Conservation (phyloP, 2,797 vertebrate species). For the Neosalanx taihuensis region DNA sequence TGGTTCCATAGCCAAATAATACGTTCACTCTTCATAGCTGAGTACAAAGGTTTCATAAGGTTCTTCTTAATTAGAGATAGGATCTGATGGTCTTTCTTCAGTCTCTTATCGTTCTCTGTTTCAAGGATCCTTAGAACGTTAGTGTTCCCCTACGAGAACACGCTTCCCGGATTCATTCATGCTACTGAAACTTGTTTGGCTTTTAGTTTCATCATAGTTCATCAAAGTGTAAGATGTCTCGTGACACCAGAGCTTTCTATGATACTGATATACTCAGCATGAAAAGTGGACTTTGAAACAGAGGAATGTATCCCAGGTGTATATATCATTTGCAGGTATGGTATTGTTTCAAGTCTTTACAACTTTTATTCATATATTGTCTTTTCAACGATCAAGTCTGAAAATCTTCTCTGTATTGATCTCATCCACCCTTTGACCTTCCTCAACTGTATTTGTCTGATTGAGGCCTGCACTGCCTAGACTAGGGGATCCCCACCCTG, state of each 20-base stretch:
- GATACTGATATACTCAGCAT: conserved; percentile 30
- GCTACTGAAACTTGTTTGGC: conserved; percentile 13
- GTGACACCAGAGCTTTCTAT: conserved; percentile 24
- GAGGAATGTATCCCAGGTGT: conserved; percentile 10
- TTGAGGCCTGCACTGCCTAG: conserved; percentile 62
- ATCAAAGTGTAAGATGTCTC: conserved; percentile 25
- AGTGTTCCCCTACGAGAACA: too few relatives aligned
- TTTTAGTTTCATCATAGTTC: conserved; percentile 20
- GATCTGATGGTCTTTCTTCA: conserved; percentile 9
- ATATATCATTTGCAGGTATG: neutral
- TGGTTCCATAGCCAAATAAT: conserved; percentile 9
- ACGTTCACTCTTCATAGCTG: conserved; percentile 15
- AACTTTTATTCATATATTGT: too few relatives aligned
- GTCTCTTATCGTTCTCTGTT: conserved; percentile 23
- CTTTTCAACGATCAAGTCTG: neutral
- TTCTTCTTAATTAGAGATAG: conserved; percentile 16
- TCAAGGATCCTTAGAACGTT: neutral
- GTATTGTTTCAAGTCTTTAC: too few relatives aligned
- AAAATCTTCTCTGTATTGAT: neutral
- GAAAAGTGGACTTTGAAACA: conserved; percentile 20
- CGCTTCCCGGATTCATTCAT: conserved; percentile 5
- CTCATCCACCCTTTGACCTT: conserved; percentile 1
- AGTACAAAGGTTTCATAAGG: conserved; percentile 29
- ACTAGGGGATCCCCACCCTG: too few relatives aligned
- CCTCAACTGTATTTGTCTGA: conserved; percentile 19